Base-by-base conservation (phyloP, 2,113 vertebrate genomes). In the Zingel zingel region DNA sequence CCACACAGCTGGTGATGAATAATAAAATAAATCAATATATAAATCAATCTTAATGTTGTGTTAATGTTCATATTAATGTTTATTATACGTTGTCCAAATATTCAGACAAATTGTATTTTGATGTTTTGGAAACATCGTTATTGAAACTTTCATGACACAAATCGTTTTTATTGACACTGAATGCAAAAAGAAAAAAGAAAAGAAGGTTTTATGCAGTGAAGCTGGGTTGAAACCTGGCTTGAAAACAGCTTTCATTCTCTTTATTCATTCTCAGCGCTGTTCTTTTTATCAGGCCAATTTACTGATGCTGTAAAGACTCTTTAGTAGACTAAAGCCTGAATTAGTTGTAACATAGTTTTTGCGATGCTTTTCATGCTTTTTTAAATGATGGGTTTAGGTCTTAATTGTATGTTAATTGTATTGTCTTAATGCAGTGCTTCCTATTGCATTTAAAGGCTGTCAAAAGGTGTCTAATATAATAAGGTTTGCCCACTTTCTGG, bases 221-320 rank as follows among this genome's bases (percentile, higher is more conserved):
- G 43, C 47, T 23, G 48, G 25, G 3, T 56, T 21, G 5, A 65
- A 73, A 48, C 19, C 36, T 30, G 33, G 65, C 47, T 64, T 58
- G 25, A 23, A 58, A 33, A 18, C 23, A 48, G 12, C 43, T 33
- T 62, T 4, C 16, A 30, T 36, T 58, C 51, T 7, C 4, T 47
- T 74, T 21, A 51, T 58, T 81, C 25, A 66, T 74, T 73, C 43
- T 23, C 53, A 27, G 43, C 25, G 19, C 59, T 36, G 30, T 50
- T 74, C 27, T 6, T 33, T 36, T 45, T n/a, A 67, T 77, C 65
- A 25, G n/a, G 65, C n/a, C 25, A 57, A 39, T 14, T 27, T 62
- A 18, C n/a, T 13, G 21, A 6, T 70, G 39, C 51, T 39, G 21
- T 43, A 13, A 65, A 43, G 3, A 15, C 11, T 33, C 39, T 18